Conservation (phyloP, 2,797 vertebrate genomes). For the Trachurus trachurus region DNA sequence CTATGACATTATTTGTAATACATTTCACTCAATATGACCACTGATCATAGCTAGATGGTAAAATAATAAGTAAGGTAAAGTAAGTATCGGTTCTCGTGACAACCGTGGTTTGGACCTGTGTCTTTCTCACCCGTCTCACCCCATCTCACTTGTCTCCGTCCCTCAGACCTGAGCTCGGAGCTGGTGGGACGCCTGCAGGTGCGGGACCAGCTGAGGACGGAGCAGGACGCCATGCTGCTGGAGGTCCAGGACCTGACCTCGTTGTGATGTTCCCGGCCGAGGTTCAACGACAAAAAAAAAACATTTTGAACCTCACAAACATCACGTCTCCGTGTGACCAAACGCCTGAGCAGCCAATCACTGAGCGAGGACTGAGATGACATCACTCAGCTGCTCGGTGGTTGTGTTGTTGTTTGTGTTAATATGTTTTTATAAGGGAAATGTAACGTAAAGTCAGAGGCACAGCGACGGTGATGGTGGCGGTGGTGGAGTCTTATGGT, state of each 20-base stretch:
- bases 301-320: constrained; percentile 16
- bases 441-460: neutral
- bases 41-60: too few species aligned
- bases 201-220: constrained; percentile 86
- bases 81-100: too few species aligned
- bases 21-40: too few species aligned
- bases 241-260: constrained; percentile 87
- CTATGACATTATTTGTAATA: too few species aligned
- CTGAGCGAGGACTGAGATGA: constrained; percentile 26
- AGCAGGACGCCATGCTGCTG: constrained; percentile 88
- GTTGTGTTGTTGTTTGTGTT: constrained; percentile 17
- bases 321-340: constrained; percentile 20
- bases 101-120: too few species aligned
- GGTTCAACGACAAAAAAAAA: neutral
- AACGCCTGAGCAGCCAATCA: constrained; percentile 22
- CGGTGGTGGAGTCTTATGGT: neutral
- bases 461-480: too few species aligned
- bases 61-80: too few species aligned
- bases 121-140: too few species aligned
- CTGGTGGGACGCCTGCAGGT: constrained; percentile 85
- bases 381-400: constrained; percentile 6
- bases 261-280: constrained; percentile 56
- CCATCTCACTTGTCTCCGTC: neutral
- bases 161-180: constrained; percentile 85
- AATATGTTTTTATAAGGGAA: constrained; percentile 18